Conservation (phyloP, 2,113 vertebrate genomes). For the Mormyrus iriodes region DNA sequence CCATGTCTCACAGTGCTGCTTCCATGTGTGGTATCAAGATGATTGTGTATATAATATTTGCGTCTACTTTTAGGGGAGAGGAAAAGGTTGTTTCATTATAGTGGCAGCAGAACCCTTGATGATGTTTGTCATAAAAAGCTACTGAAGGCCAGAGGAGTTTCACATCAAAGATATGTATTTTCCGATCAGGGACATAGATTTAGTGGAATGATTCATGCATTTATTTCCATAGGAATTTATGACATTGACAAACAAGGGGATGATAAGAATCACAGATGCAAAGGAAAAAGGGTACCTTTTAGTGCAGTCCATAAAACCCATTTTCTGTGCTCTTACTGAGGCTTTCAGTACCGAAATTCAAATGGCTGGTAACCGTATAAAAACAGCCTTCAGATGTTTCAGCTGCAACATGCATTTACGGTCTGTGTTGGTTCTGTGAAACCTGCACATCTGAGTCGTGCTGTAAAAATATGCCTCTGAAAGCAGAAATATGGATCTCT, state of each 20-base stretch:
- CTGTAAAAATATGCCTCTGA: not conserved
- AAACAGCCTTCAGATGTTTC: not conserved
- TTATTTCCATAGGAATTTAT: constrained; percentile 6
- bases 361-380: not conserved
- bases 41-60: not conserved
- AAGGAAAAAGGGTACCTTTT: not conserved
- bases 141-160: not conserved
- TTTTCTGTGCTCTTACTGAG: not conserved
- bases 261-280: constrained; percentile 1
- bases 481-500: not conserved
- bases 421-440: not conserved
- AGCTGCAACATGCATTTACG: not conserved
- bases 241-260: not conserved
- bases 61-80: not conserved
- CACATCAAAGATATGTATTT: not conserved
- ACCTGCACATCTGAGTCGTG: not conserved
- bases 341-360: not conserved
- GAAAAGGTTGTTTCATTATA: constrained; percentile 16
- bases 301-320: not conserved
- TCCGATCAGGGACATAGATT: not conserved
- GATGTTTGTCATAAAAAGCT: not conserved
- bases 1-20: not conserved
- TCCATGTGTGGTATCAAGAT: not conserved
- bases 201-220: constrained; percentile 3
- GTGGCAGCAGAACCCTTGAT: not conserved